These are phyloP conservation scores for Dendronephthya gigantea DNA, from an alignment of 64 coral and sea anemone genomes.

Conservation along the genomic window DNA sequence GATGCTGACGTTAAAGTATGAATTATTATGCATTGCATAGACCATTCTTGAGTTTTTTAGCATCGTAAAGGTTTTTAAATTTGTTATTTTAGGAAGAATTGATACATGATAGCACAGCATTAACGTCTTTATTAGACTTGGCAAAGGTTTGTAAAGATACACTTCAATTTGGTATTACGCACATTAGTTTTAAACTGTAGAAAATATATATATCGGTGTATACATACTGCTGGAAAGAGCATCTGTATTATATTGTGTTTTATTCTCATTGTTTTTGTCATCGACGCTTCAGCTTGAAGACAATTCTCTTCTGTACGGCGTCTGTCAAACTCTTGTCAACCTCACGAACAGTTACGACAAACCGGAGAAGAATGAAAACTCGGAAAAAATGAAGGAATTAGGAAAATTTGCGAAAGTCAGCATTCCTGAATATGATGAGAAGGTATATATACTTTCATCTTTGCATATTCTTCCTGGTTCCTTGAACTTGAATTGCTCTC, in stretches of 20 bases:
- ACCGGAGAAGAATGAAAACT: constrained; percentile 54
- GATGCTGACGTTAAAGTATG: constrained; percentile 93
- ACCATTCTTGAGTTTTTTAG: not conserved
- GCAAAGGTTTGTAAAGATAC: constrained; percentile 52
- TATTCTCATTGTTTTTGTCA: not conserved
- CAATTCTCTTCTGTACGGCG: constrained; percentile 72
- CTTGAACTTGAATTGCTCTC: not conserved
- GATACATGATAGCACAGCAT: constrained; percentile 56
- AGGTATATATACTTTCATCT: constrained; percentile 29
- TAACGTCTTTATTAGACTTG: constrained; percentile 65
- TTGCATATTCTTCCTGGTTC: not conserved
- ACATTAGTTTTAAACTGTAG: too few species aligned
- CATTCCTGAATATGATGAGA: constrained; percentile 73
- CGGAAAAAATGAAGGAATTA: constrained; percentile 94
- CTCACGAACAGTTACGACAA: constrained; percentile 86
- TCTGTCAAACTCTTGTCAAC: constrained; percentile 90
- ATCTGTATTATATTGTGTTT: too few species aligned
- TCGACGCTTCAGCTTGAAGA: constrained; percentile 67
- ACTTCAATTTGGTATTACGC: not conserved
- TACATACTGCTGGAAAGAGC: too few species aligned
- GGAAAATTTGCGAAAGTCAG: constrained; percentile 91
- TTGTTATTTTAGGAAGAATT: constrained; percentile 52
- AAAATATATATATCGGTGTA: too few species aligned
- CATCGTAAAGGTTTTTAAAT: not conserved
- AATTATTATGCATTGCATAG: not conserved